Evolutionary conservation across 2,888 invertebrate species (phyloP).

Genomic region (Eilema depressum): DNA sequence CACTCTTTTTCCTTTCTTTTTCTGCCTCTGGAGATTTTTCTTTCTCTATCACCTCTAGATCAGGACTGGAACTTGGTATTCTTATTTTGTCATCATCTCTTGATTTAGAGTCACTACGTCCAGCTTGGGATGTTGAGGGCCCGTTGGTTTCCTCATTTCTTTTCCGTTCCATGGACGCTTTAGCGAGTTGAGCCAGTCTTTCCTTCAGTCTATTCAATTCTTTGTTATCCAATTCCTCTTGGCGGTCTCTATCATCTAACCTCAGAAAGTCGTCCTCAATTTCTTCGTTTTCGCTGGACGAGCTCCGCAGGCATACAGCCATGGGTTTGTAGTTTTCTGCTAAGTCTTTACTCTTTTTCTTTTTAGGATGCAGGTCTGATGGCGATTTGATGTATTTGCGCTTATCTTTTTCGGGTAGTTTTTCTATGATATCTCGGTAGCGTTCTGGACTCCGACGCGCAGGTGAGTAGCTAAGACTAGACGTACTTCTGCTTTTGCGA

Average conservation of each 20-base stretch:
- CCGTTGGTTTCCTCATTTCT: slow-evolving; percentile 61
- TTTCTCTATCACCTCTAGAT: slow-evolving; percentile 45
- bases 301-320: slow-evolving; percentile 86
- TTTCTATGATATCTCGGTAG: slow-evolving; percentile 89
- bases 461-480: slow-evolving; percentile 90
- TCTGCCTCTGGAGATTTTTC: slow-evolving; percentile 48
- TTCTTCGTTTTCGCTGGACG: slow-evolving; percentile 88
- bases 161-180: slow-evolving; percentile 81
- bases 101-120: slow-evolving; percentile 32
- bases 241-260: slow-evolving; percentile 80
- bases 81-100: slow-evolving; percentile 37
- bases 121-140: slow-evolving; percentile 64
- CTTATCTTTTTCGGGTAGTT: slow-evolving; percentile 85
- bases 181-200: slow-evolving; percentile 90
- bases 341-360: slow-evolving; percentile 61
- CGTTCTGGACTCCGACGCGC: slow-evolving; percentile 90
- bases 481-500: slow-evolving; percentile 82
- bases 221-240: slow-evolving; percentile 87
- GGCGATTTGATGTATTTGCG: slow-evolving; percentile 82
- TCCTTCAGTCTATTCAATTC: slow-evolving; percentile 90
- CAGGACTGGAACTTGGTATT: slow-evolving; percentile 32
- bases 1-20: slow-evolving; percentile 30
- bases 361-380: slow-evolving; percentile 70
- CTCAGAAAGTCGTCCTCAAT: slow-evolving; percentile 85
- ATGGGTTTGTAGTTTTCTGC: slow-evolving; percentile 69